Conservation (phyloP, 1,140 invertebrate genomes). For the fruit fly (Drosophila melanogaster) region DNA sequence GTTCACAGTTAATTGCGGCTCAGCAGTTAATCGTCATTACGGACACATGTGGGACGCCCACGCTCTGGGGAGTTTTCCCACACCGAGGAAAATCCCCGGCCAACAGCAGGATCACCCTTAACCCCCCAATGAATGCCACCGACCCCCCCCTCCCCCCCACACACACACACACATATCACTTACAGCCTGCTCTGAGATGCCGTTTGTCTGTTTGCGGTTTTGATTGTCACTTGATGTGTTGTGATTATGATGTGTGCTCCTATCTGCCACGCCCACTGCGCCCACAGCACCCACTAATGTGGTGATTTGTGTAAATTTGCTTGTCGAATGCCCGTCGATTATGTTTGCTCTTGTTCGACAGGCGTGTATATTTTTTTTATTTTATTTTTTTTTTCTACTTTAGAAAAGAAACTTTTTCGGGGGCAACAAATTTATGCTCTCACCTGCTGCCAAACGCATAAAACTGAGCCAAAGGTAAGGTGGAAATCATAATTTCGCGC, state of each 20-base stretch:
- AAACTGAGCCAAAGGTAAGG: slow-evolving; percentile 32
- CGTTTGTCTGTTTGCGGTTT: slow-evolving; percentile 82
- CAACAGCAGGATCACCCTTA: slow-evolving; percentile 8
- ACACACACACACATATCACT: slow-evolving; percentile 63
- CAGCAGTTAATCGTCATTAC: slow-evolving; percentile 80
- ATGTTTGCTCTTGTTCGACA: slow-evolving; percentile 63
- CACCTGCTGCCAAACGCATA: slow-evolving; percentile 48
- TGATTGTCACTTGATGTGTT: slow-evolving; percentile 83
- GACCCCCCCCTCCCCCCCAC: not conserved
- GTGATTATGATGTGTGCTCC: slow-evolving; percentile 68
- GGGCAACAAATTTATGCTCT: slow-evolving; percentile 37
- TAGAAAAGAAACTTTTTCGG: not conserved
- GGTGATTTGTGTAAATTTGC: slow-evolving; percentile 80
- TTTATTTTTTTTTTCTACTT: not conserved
- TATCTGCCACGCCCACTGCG: slow-evolving; percentile 19
- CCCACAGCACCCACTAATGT: slow-evolving; percentile 54
- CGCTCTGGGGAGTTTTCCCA: not conserved
- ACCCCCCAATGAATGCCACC: not conserved
- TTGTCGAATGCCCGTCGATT: slow-evolving; percentile 74
- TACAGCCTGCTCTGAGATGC: slow-evolving; percentile 65
- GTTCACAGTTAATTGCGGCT: slow-evolving; percentile 81
- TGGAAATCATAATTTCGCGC: slow-evolving; percentile 28
- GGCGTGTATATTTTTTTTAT: slow-evolving; percentile 10
- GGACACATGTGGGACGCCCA: slow-evolving; percentile 50
- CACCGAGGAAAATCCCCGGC: not conserved